Evolutionary conservation across 1,140 invertebrate species (phyloP).

Genomic region (Arctopsyche grandis): DNA sequence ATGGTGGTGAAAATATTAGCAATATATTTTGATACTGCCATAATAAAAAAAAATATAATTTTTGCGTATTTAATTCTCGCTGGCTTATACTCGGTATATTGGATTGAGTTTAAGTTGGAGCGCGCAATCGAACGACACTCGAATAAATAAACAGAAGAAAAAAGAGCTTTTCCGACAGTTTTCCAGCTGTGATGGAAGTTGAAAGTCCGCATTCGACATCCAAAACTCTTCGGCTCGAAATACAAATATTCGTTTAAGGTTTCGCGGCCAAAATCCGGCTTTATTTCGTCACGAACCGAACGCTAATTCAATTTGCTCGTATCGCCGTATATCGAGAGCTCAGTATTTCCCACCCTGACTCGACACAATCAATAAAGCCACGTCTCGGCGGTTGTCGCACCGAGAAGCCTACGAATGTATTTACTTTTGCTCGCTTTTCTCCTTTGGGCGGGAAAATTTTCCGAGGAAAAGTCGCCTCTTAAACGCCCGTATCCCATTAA

Average conservation of each 20-base stretch:
- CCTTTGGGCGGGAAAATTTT: constrained; percentile 3
- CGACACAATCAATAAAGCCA: not conserved
- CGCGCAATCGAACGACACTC: no score
- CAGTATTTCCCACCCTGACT: not conserved
- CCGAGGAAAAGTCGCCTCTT: not conserved
- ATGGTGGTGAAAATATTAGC: no score
- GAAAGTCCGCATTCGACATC: not conserved
- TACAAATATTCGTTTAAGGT: constrained; percentile 25
- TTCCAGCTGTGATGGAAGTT: no score
- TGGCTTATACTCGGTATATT: no score
- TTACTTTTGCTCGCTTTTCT: constrained; percentile 3
- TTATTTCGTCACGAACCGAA: constrained; percentile 20
- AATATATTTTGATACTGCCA: no score
- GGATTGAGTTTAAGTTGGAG: no score
- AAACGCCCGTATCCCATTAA: not conserved
- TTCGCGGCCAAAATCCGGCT: constrained; percentile 12
- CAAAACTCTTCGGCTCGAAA: not conserved
- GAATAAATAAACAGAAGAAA: no score
- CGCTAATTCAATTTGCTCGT: constrained; percentile 16
- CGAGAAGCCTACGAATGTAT: not conserved
- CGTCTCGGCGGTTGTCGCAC: not conserved
- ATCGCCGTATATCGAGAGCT: not conserved
- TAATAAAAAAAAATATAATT: no score
- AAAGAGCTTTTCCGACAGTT: no score
- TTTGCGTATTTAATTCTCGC: no score